These are phyloP conservation scores for Ageneiosus marmoratus DNA, from an alignment of 2,113 vertebrate genomes.

Conservation along the genomic window DNA sequence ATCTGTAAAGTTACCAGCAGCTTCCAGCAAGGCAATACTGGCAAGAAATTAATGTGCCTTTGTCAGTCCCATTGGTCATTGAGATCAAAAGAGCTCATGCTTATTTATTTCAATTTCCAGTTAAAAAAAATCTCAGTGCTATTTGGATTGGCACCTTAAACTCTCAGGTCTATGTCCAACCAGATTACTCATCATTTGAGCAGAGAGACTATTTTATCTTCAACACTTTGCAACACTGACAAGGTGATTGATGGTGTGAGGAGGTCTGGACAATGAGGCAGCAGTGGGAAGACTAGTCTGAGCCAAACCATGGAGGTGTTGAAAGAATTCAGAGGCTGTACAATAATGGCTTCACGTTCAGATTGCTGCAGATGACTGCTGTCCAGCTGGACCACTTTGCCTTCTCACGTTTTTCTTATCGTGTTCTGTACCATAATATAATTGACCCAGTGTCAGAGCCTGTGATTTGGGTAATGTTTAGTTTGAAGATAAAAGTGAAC, in stretches of 20 bases:
- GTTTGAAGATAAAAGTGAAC: slow-evolving; percentile 46
- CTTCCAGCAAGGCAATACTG: slow-evolving; percentile 9
- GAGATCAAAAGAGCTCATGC: slow-evolving; percentile 32
- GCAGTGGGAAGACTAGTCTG: slow-evolving; percentile 22
- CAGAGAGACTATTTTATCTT: slow-evolving; percentile 32
- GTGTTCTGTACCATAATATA: slow-evolving; percentile 51
- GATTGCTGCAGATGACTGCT: slow-evolving; percentile 27
- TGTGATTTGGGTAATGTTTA: slow-evolving; percentile 51
- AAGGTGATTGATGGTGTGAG: slow-evolving; percentile 51
- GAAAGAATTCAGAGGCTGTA: slow-evolving; percentile 32
- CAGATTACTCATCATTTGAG: slow-evolving; percentile 54
- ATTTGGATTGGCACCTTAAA: slow-evolving; percentile 47
- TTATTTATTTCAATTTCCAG: slow-evolving; percentile 52
- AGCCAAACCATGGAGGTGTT: slow-evolving; percentile 27
- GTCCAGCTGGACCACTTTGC: slow-evolving; percentile 9
- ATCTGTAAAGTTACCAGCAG: slow-evolving; percentile 21
- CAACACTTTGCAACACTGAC: slow-evolving; percentile 17
- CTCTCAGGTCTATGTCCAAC: slow-evolving; percentile 42
- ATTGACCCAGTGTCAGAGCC: slow-evolving; percentile 43
- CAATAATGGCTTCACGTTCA: slow-evolving; percentile 27
- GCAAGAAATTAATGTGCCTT: slow-evolving; percentile 9
- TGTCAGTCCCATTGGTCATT: neutral
- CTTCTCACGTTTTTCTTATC: slow-evolving; percentile 46
- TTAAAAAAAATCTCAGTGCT: slow-evolving; percentile 19
- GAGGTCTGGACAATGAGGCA: slow-evolving; percentile 46